Evolutionary conservation across 2,797 vertebrate genomes (phyloP).

Genomic region (Manis crassicaudata): DNA sequence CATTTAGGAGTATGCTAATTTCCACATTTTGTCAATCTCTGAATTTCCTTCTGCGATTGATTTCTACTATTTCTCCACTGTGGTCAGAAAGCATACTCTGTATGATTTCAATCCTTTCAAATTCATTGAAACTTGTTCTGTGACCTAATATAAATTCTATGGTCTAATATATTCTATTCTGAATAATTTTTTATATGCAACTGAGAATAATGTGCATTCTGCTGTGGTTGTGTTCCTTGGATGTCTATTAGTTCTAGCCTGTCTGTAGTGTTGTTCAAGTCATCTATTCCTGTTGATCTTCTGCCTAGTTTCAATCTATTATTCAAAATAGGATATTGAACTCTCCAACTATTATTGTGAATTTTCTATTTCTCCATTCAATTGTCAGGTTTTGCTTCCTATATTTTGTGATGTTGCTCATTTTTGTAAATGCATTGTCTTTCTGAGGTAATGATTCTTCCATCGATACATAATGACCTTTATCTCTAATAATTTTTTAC

Average conservation of each 20-base stretch:
- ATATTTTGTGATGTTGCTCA: neutral
- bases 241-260: neutral
- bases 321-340: neutral
- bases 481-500: neutral
- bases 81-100: neutral
- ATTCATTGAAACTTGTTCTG: neutral
- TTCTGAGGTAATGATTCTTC: neutral
- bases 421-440: neutral
- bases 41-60: neutral
- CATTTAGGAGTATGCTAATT: neutral
- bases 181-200: neutral
- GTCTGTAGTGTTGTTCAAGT: neutral
- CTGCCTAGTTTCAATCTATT: neutral
- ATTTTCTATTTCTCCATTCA: conserved; percentile 13
- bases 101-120: neutral
- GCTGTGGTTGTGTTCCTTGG: neutral
- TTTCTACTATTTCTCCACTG: neutral
- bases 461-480: neutral
- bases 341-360: neutral
- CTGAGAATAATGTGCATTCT: neutral
- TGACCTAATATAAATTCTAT: neutral
- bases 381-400: neutral
- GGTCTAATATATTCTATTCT: neutral
- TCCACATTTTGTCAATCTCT: neutral
- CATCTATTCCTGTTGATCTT: neutral